These are phyloP conservation scores for Nasonia giraulti DNA, from an alignment of 1,140 invertebrate species.

Conservation along the genomic window DNA sequence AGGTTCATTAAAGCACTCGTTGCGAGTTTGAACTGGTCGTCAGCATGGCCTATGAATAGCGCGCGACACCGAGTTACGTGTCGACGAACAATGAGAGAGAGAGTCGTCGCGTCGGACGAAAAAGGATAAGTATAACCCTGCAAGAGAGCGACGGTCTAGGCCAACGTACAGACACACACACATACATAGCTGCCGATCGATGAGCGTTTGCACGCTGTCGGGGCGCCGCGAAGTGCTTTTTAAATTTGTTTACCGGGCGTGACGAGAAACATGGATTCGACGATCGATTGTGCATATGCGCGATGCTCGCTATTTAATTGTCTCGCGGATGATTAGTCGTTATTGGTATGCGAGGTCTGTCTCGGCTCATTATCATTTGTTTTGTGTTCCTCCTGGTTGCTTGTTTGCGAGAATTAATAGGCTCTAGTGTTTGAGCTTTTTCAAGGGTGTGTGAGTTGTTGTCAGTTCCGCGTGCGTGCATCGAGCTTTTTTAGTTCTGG, in stretches of 20 bases:
- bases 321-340: background rate
- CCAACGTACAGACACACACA: background rate
- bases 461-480: no score
- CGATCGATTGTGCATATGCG: background rate
- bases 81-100: conserved; percentile 21
- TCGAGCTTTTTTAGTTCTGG: no score
- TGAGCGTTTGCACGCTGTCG: background rate
- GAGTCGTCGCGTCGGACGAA: background rate
- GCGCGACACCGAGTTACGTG: conserved; percentile 14
- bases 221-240: background rate
- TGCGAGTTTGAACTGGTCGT: conserved; percentile 25
- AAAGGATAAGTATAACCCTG: background rate
- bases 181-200: background rate
- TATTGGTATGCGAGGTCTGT: background rate
- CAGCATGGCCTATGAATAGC: conserved; percentile 28
- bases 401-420: background rate
- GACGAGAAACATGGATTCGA: background rate
- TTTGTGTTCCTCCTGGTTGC: background rate
- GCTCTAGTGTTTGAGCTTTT: background rate
- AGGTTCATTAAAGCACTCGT: conserved; percentile 33
- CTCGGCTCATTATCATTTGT: background rate
- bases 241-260: background rate
- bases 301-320: background rate
- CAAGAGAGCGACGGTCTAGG: background rate
- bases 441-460: no score